Conservation (phyloP, 2,888 invertebrate species). For the Agrotis clavis region DNA sequence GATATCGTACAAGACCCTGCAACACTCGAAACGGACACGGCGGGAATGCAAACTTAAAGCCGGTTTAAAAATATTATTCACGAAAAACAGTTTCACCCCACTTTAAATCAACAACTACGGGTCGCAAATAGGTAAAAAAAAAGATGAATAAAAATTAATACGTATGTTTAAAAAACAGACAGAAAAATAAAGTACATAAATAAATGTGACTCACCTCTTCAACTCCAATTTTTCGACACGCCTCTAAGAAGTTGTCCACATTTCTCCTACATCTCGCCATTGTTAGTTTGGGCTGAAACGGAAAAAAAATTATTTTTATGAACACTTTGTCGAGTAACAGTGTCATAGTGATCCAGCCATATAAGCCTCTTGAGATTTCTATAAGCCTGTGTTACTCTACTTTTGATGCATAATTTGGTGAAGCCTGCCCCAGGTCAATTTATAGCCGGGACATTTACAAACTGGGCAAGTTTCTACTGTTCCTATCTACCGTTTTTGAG, state of each 20-base stretch:
- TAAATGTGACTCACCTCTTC: slow-evolving; percentile 94
- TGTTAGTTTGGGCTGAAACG: slow-evolving; percentile 96
- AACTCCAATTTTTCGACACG: slow-evolving; percentile 98
- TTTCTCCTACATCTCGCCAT: slow-evolving; percentile 98
- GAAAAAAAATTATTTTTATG: not conserved
- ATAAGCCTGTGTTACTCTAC: too few species aligned
- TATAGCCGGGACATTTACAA: too few species aligned
- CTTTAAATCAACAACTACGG: slow-evolving; percentile 2
- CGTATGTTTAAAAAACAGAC: not conserved
- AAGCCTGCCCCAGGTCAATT: too few species aligned
- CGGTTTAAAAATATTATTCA: slow-evolving; percentile 29
- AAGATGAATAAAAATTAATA: not conserved
- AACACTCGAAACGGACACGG: slow-evolving; percentile 79
- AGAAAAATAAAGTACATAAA: not conserved
- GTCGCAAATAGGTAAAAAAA: slow-evolving; percentile 12
- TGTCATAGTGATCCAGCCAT: too few species aligned
- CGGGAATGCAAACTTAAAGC: slow-evolving; percentile 26
- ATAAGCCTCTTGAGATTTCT: too few species aligned
- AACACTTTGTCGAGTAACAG: too few species aligned
- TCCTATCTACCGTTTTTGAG: too few species aligned
- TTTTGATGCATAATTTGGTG: too few species aligned
- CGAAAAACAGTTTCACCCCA: slow-evolving; percentile 8
- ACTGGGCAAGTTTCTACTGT: too few species aligned
- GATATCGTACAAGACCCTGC: slow-evolving; percentile 85
- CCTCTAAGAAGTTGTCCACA: slow-evolving; percentile 98